Evolutionary conservation across 2,888 invertebrate genomes (phyloP).

Genomic region (Eumacrocentrus americanus): DNA sequence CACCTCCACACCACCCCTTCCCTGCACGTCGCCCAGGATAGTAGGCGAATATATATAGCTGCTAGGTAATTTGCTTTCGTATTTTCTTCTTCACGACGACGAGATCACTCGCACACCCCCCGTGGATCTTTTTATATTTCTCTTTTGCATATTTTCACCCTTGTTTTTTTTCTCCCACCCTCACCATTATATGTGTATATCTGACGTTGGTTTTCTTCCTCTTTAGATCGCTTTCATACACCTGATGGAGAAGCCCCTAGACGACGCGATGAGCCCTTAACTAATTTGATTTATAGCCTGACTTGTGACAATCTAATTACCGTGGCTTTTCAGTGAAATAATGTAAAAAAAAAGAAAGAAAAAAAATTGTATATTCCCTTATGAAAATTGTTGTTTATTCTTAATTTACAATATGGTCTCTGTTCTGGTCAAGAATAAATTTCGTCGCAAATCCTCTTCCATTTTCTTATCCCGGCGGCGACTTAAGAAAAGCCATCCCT

Average conservation of each 20-base stretch:
- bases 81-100: slow-evolving; percentile 39
- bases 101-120: background rate
- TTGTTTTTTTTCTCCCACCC: too few species aligned
- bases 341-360: too few species aligned
- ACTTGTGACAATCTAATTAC: slow-evolving; percentile 6
- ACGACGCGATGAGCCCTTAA: background rate
- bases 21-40: background rate
- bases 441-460: slow-evolving; percentile 6
- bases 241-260: slow-evolving; percentile 6
- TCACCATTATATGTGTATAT: too few species aligned
- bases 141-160: background rate
- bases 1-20: slow-evolving; percentile 50
- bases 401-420: too few species aligned
- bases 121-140: background rate
- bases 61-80: slow-evolving; percentile 60
- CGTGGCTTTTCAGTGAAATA: background rate
- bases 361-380: too few species aligned
- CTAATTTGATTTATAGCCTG: background rate
- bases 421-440: too few species aligned
- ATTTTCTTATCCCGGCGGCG: background rate
- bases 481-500: too few species aligned
- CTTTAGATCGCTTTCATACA: background rate
- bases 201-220: background rate
- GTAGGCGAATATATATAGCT: slow-evolving; percentile 17
- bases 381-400: too few species aligned